These are phyloP conservation scores for Trichopoda pennipes DNA, from an alignment of 2,888 invertebrate genomes.

Conservation along the genomic window DNA sequence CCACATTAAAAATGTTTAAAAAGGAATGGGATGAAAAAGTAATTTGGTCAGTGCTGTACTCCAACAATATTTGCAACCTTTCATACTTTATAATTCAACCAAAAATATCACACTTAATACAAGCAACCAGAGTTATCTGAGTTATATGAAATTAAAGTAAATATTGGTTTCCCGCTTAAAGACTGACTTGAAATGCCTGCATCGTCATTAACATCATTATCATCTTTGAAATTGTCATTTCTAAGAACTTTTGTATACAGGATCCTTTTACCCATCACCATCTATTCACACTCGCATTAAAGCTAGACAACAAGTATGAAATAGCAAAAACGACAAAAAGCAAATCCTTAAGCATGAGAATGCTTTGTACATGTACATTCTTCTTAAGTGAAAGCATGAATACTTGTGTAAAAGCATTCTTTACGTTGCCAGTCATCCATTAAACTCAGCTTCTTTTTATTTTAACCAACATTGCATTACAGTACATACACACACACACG, in stretches of 20 bases:
- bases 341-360: constrained; percentile 47
- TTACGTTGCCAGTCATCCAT: constrained; percentile 31
- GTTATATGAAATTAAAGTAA: too few species aligned
- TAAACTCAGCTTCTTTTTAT: constrained; percentile 24
- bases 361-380: constrained; percentile 27
- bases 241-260: constrained; percentile 13
- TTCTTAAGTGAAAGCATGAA: constrained; percentile 4
- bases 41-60: too few species aligned
- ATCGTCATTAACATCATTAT: constrained; percentile 40
- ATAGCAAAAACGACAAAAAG: constrained; percentile 45
- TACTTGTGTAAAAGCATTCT: background rate
- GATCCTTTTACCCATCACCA: background rate
- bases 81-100: too few species aligned
- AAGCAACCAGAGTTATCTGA: too few species aligned
- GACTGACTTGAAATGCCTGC: constrained; percentile 47
- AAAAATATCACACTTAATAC: too few species aligned
- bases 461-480: constrained; percentile 30
- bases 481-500: background rate
- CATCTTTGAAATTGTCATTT: constrained; percentile 13
- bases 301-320: background rate
- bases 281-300: background rate
- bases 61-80: too few species aligned
- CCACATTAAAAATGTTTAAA: too few species aligned
- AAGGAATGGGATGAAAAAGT: too few species aligned
- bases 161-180: background rate